A percentile compares a stretch with the other conserved stretches of the same genome.
Evolutionary conservation across 1,140 invertebrate species (phyloP).

Genomic region (Rhyzopertha dominica): DNA sequence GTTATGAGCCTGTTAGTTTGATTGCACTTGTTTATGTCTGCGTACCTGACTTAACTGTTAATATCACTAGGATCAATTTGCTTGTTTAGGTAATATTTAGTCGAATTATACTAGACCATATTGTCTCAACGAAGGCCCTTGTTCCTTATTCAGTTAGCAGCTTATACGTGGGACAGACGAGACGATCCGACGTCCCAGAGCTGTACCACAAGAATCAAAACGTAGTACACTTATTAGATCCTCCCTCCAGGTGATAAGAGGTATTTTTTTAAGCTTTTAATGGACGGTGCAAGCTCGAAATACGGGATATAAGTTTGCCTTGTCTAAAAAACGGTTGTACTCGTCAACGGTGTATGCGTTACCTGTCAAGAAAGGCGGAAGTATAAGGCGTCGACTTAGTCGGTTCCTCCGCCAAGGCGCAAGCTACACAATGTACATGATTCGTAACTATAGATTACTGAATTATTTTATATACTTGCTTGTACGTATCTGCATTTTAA

Average conservation of each 20-base stretch:
- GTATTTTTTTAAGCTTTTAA: slow-evolving; percentile 36
- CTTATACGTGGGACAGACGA: too few species aligned
- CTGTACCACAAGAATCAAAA: too few species aligned
- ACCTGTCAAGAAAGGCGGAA: slow-evolving; percentile 34
- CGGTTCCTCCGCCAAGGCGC: slow-evolving; percentile 25
- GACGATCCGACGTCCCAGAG: too few species aligned
- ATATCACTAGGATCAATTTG: too few species aligned
- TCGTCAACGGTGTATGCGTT: slow-evolving; percentile 34
- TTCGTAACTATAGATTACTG: slow-evolving; percentile 42
- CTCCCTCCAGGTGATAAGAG: slow-evolving; percentile 34
- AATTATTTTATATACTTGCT: slow-evolving; percentile 48
- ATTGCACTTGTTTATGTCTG: slow-evolving; percentile 30
- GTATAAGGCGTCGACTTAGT: too few species aligned
- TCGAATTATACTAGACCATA: too few species aligned
- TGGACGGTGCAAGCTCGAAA: slow-evolving; percentile 22
- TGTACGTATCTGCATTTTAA: slow-evolving; percentile 42
- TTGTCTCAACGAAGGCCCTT: too few species aligned
- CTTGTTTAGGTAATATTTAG: too few species aligned
- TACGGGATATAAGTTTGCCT: slow-evolving; percentile 27
- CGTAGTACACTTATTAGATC: slow-evolving; percentile 21
- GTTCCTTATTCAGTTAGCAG: too few species aligned
- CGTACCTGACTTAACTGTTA: slow-evolving; percentile 41
- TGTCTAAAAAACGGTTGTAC: slow-evolving; percentile 22
- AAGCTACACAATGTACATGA: slow-evolving; percentile 46
- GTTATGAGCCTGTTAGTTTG: slow-evolving; percentile 39